phyloP scores from a whole-genome alignment of 2,113 vertebrate species.

The Chionodraco myersi region DNA sequence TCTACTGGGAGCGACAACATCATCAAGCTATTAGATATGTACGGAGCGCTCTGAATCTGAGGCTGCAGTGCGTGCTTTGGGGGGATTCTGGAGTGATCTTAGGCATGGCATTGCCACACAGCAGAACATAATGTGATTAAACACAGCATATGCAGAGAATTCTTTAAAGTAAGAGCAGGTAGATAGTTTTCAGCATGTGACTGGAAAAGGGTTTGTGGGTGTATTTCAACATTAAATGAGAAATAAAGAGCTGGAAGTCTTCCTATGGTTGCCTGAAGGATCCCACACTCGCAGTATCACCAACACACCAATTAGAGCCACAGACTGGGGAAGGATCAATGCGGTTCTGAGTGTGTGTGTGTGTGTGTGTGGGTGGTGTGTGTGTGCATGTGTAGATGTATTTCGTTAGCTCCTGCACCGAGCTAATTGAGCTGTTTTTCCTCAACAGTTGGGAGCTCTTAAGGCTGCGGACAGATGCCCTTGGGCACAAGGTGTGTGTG shows the following conservation, averaged over 20 bases:
- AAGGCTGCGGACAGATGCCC: conserved; percentile 81
- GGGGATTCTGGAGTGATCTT: conserved; percentile 48
- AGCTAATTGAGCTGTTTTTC: conserved; percentile 85
- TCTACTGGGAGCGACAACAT: conserved; percentile 74
- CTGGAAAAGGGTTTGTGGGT: conserved; percentile 63
- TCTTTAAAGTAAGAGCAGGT: conserved; percentile 63
- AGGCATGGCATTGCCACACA: conserved; percentile 46
- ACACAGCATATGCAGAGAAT: conserved; percentile 39
- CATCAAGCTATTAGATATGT: conserved; percentile 79
- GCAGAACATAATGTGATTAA: conserved; percentile 64
- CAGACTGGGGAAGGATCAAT: conserved; percentile 80
- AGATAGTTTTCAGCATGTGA: conserved; percentile 49
- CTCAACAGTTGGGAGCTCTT: conserved; percentile 83
- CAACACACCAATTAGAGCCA: conserved; percentile 82
- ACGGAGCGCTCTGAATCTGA: conserved; percentile 64
- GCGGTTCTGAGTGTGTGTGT: conserved; percentile 59
- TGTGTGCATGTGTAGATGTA: conserved; percentile 71
- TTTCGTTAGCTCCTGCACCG: conserved; percentile 75
- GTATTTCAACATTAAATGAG: conserved; percentile 81
- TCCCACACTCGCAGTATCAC: conserved; percentile 79
- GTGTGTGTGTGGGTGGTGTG: conserved; percentile 55
- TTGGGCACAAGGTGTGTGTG: conserved; percentile 80
- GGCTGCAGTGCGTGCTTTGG: conserved; percentile 36
- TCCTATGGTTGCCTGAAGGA: conserved; percentile 74
- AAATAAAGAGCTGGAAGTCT: conserved; percentile 80